phyloP scores from a whole-genome alignment of 2,888 invertebrate genomes.

The Plebejus argus region DNA sequence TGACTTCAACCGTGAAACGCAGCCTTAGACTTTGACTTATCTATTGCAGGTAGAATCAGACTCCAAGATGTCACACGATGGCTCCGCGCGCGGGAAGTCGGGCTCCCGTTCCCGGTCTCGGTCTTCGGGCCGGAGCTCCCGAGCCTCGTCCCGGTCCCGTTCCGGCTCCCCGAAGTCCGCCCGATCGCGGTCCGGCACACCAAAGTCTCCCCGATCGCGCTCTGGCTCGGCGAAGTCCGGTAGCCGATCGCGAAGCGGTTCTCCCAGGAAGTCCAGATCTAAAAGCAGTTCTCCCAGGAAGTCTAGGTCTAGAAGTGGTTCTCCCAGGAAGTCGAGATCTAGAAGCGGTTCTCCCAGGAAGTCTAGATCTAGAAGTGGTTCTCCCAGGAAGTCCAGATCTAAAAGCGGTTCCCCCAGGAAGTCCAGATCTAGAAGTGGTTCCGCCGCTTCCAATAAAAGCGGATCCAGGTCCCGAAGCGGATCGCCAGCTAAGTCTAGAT shows the following conservation, averaged over 20 bases:
- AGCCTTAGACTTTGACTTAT: too few species aligned
- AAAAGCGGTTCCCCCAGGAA: background rate
- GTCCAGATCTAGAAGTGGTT: background rate
- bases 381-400: too few species aligned
- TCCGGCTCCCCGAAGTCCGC: conserved; percentile 46
- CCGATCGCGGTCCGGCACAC: conserved; percentile 50
- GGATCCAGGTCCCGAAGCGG: too few species aligned
- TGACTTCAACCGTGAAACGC: too few species aligned
- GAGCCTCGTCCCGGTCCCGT: conserved; percentile 51
- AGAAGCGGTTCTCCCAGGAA: too few species aligned
- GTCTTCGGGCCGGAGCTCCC: conserved; percentile 54
- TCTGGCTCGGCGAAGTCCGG: conserved; percentile 45
- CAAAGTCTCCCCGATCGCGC: conserved; percentile 44
- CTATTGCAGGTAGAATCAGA: conserved; percentile 56
- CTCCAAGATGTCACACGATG: conserved; percentile 63
- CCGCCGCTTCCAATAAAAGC: too few species aligned
- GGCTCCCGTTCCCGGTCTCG: conserved; percentile 51
- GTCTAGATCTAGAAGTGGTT: too few species aligned
- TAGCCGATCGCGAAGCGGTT: background rate
- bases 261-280: too few species aligned
- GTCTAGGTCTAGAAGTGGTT: too few species aligned
- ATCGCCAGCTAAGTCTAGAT: background rate
- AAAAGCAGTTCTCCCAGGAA: too few species aligned
- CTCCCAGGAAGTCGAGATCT: conserved; percentile 33
- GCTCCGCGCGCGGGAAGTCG: conserved; percentile 51